Base-by-base conservation (phyloP, 2,888 invertebrate genomes). In the Sesamia inferens region DNA sequence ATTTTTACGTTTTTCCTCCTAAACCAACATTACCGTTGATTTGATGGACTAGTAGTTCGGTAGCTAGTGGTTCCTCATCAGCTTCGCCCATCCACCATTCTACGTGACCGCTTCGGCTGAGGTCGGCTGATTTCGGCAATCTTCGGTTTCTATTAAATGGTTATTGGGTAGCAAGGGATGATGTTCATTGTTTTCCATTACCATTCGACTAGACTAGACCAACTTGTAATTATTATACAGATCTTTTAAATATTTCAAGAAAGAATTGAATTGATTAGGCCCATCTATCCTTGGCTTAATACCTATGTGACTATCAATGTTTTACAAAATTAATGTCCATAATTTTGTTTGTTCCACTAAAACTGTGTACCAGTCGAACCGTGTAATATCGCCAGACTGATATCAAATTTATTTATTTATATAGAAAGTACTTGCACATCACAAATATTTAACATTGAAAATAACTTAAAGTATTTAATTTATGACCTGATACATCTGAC, bases 61-160 rank as follows among this genome's bases (percentile, higher is more conserved):
- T 51, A 62, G 62, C 39, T 31, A 51, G 72, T 47, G 65, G 69
- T 72, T 65, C 42, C 69, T 75, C 82, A 71, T 84, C 81, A 71
- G 69, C 39, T 51, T 51, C 63, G 57, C 74, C 78, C 59, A 86
- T 79, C 77, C 73, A 65, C 76, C 58, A 55, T 51, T 54, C 62
- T 84, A 85, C 87, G 85, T 85, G 85, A 86, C 82, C 74, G 68
- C 74, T 76, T 79, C 76, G 71, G 64, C 65, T 59, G 71, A 75
- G 74, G 69, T 73, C 85, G 73, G 75, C 71, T 71, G 31, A 70
- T 73, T 75, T 64, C 82, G 73, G 44, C 66, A 69, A 71, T 84
- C 54, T 83, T 55, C 76, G 71, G 66, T 57, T 70, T 47, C 58
- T 64, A 44, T 68, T 57, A 68, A 74, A 81, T 58, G 44, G 22